Base-by-base conservation (phyloP, 2,888 invertebrate genomes). In the Caenorhabditis afra region DNA sequence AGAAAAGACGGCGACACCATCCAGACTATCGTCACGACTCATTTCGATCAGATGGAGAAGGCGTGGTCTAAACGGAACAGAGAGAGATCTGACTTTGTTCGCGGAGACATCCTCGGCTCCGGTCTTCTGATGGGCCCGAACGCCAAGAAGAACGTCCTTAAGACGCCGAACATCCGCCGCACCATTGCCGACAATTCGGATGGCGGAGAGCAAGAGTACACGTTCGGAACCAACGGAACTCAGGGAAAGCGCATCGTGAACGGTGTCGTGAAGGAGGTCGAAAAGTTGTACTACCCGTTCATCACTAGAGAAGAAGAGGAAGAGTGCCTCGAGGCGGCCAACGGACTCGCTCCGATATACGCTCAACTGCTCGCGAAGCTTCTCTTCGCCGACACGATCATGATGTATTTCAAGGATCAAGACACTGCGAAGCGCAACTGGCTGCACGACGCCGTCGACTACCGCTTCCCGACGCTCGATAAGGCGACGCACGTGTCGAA, bases 341-440 rank as follows among this genome's bases (percentile, higher is more conserved):
- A 75, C 29, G 81, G 79, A n/a, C 73, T 67, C 37, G 76, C 83
- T 4, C 81, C 86, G 10, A 75, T 70, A n/a, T 86, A 83, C 49
- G 83, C 86, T 12, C 83, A 83, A n/a, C 59, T 79, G n/a, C 52
- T 86, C n/a, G 80, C 79, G 14, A 78, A 80, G 44, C 39, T 81
- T 23, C 67, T 86, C 12, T 86, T 86, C 66, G 76, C 74, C 10
- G 82, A 85, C 47, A 75, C 80, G 0, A 81, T 86, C 8, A 75
- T 83, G 67, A 55, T 83, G 29, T 86, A 86, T 61, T 86, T 86
- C 76, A 86, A 86, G 73, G 86, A 86, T 67, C 86, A 86, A 47
- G 84, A 85, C 35, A 78, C 81, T 14, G 71, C 65, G 5, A 79
- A 80, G 29, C 62, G 86, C n/a, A 82, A 86, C 47, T 86, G 86